These are phyloP conservation scores for Leucophenga maculata DNA, from an alignment of 2,888 invertebrate genomes.

Conservation along the genomic window DNA sequence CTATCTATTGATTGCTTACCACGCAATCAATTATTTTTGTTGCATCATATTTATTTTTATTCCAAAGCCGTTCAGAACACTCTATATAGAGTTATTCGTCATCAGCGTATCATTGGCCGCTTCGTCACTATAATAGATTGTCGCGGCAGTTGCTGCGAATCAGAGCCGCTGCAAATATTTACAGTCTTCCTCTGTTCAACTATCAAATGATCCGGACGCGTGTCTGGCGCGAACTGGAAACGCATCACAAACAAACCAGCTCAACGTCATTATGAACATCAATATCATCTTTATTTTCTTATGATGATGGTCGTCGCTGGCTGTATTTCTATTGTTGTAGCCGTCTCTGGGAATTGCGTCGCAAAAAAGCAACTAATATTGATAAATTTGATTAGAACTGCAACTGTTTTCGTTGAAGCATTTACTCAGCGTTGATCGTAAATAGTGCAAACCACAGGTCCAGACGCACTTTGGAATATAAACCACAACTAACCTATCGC, in stretches of 20 bases:
- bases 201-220: constrained; percentile 8
- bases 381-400: constrained; percentile 48
- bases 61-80: too few relatives aligned
- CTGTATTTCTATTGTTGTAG: background rate
- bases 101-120: too few relatives aligned
- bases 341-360: constrained; percentile 50
- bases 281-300: background rate
- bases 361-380: constrained; percentile 53
- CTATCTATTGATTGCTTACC: too few relatives aligned
- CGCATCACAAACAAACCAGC: background rate
- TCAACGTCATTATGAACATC: background rate
- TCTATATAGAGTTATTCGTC: too few relatives aligned
- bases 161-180: constrained; percentile 31
- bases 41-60: too few relatives aligned
- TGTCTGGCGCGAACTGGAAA: constrained; percentile 31
- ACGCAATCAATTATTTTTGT: too few relatives aligned
- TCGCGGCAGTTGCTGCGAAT: too few relatives aligned
- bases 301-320: background rate
- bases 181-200: constrained; percentile 7
- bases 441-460: constrained; percentile 22
- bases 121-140: too few relatives aligned
- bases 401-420: background rate
- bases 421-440: constrained; percentile 13
- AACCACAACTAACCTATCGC: constrained; percentile 43
- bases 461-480: constrained; percentile 59